phyloP scores from a whole-genome alignment of 2,113 vertebrate genomes.

The Misgurnus mizolepis region DNA sequence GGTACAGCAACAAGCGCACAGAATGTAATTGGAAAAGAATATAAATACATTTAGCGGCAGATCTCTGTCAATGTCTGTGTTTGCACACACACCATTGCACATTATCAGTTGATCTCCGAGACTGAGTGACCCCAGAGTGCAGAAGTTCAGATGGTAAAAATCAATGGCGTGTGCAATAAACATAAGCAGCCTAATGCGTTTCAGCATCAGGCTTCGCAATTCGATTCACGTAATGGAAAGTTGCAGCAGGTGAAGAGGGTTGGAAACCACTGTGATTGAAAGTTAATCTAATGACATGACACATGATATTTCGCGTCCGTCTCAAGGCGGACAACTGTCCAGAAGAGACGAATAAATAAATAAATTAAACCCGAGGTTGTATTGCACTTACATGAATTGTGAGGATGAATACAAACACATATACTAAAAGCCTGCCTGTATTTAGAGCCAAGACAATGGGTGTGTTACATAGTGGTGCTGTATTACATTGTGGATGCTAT shows the following conservation, averaged over 20 bases:
- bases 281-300: slow-evolving; percentile 80
- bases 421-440: slow-evolving; percentile 18
- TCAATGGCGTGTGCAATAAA: slow-evolving; percentile 73
- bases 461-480: not conserved
- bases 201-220: slow-evolving; percentile 77
- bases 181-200: slow-evolving; percentile 75
- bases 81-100: not conserved
- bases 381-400: slow-evolving; percentile 27
- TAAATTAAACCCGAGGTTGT: slow-evolving; percentile 8
- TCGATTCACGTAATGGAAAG: slow-evolving; percentile 77
- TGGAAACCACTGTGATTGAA: slow-evolving; percentile 73
- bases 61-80: slow-evolving; percentile 3
- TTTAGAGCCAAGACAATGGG: not conserved
- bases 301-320: slow-evolving; percentile 74
- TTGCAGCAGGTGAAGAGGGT: slow-evolving; percentile 72
- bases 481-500: slow-evolving; percentile 24
- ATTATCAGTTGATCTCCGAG: slow-evolving; percentile 54
- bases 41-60: not conserved
- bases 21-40: no score
- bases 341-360: slow-evolving; percentile 30
- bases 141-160: slow-evolving; percentile 66
- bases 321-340: slow-evolving; percentile 64
- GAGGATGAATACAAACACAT: slow-evolving; percentile 11
- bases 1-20: no score
- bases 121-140: slow-evolving; percentile 50